phyloP scores from a whole-genome alignment of 2,888 invertebrate species.

The Eupithecia centaureata region DNA sequence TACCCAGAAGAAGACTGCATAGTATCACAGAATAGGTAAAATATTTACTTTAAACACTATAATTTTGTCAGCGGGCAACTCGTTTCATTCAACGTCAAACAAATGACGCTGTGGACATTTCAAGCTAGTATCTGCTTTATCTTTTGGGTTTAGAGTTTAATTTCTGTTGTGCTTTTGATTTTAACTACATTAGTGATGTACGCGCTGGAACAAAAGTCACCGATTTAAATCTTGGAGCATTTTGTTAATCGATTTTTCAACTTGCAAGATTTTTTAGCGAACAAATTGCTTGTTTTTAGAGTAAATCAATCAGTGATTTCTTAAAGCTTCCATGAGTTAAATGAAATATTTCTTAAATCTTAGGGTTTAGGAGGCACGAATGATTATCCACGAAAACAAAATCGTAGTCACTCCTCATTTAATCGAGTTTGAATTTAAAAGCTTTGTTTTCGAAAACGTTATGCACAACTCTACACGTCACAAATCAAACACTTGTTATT shows the following conservation, averaged over 20 bases:
- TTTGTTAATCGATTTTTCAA: slow-evolving; percentile 6
- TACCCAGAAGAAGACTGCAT: no score
- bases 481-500: slow-evolving; percentile 71
- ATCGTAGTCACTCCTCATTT: not conserved
- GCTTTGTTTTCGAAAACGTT: not conserved
- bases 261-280: not conserved
- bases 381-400: not conserved
- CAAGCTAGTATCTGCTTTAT: not conserved
- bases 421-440: not conserved
- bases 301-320: not conserved
- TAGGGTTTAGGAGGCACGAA: not conserved
- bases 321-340: no score
- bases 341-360: not conserved
- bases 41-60: no score
- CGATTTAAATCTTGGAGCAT: not conserved
- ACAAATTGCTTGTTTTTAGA: not conserved
- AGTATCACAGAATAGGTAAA: no score
- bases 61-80: slow-evolving; percentile 20
- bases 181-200: not conserved
- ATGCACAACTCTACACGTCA: slow-evolving; percentile 23
- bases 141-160: rapidly evolving
- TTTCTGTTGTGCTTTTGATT: not conserved
- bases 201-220: not conserved
- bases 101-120: slow-evolving; percentile 28
- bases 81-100: slow-evolving; percentile 25